phyloP scores from a whole-genome alignment of 2,113 vertebrate genomes.

The Melanerpes formicivorus region DNA sequence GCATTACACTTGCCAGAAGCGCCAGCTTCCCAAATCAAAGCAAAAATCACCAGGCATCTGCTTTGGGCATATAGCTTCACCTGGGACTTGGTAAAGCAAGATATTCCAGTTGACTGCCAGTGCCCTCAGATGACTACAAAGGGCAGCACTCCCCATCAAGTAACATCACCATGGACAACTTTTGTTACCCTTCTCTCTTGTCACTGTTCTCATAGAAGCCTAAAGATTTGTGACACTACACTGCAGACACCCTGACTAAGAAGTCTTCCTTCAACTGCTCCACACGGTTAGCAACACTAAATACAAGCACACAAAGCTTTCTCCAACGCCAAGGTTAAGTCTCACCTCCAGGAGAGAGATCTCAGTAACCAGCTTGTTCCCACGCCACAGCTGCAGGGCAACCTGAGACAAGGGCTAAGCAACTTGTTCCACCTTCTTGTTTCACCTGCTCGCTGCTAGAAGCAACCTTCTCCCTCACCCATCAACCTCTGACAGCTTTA shows the following conservation, averaged over 20 bases:
- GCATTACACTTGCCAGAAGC: slow-evolving; percentile 32
- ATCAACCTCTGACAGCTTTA: neutral
- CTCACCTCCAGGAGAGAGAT: neutral
- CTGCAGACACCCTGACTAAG: neutral
- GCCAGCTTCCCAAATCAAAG: neutral
- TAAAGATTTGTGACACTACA: neutral
- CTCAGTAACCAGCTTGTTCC: neutral
- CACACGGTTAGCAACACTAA: neutral
- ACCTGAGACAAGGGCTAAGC: neutral
- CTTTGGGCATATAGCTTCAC: neutral
- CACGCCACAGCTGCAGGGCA: neutral
- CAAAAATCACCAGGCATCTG: neutral
- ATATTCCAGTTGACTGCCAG: slow-evolving; percentile 34
- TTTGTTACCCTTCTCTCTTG: accelerated
- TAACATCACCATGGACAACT: neutral
- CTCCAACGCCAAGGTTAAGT: neutral
- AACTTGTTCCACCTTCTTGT: neutral
- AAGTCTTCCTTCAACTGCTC: neutral
- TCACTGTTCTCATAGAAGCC: accelerated
- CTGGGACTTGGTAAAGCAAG: slow-evolving; percentile 27
- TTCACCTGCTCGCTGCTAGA: neutral
- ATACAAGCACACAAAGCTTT: neutral
- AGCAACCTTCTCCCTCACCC: neutral
- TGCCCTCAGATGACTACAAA: neutral
- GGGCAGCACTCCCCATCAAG: neutral